These are phyloP conservation scores for Tetrapedia diversipes DNA, from an alignment of 2,888 invertebrate genomes.

Conservation along the genomic window DNA sequence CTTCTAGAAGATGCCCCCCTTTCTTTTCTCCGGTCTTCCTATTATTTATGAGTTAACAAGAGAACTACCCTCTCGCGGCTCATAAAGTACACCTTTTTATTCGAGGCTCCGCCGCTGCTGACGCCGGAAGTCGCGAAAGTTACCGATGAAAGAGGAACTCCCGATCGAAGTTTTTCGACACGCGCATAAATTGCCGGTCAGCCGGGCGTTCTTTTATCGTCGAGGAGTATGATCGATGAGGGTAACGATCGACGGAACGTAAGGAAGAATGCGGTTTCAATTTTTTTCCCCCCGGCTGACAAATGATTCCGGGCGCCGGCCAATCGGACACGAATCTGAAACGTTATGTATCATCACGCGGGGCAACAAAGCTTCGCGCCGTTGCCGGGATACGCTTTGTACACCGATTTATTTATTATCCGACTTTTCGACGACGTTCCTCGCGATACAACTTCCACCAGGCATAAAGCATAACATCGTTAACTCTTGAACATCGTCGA, in stretches of 20 bases:
- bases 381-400: constrained; percentile 51
- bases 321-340: constrained; percentile 62
- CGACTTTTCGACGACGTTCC: constrained; percentile 21
- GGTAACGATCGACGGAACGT: constrained; percentile 59
- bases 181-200: constrained; percentile 58
- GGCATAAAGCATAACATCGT: not conserved
- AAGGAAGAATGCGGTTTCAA: constrained; percentile 68
- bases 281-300: constrained; percentile 60
- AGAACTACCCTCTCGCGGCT: too few relatives aligned
- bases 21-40: too few relatives aligned
- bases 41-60: too few relatives aligned
- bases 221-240: constrained; percentile 67
- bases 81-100: not conserved
- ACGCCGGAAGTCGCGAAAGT: not conserved
- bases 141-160: constrained; percentile 21
- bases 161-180: constrained; percentile 48
- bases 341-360: constrained; percentile 67
- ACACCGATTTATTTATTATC: constrained; percentile 64
- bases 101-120: not conserved
- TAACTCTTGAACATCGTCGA: too few relatives aligned
- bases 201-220: constrained; percentile 54
- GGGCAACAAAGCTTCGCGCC: constrained; percentile 51
- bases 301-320: constrained; percentile 64
- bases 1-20: too few relatives aligned
- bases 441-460: constrained; percentile 7